These are phyloP conservation scores for Ophiothrix spiculata DNA, from an alignment of 35 echinoderm and acorn worm species.

Conservation along the genomic window DNA sequence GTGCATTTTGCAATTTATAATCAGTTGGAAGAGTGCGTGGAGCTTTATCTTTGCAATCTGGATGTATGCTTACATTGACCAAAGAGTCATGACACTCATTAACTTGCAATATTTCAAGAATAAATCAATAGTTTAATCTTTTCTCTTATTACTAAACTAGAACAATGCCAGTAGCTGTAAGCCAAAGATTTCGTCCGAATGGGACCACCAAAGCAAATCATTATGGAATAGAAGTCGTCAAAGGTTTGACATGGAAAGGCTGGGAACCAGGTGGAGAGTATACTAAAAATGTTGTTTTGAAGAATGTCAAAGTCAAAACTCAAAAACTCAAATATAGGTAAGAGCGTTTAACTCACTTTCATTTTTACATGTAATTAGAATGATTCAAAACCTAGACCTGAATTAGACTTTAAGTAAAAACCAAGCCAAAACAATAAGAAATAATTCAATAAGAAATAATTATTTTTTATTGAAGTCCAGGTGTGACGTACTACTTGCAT, in stretches of 20 bases:
- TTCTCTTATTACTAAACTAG: not conserved
- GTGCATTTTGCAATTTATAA: too few species aligned
- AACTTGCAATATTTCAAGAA: not conserved
- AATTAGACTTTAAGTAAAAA: too few species aligned
- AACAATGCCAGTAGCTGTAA: conserved; percentile 43
- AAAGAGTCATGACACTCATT: not conserved
- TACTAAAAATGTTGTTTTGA: conserved; percentile 89
- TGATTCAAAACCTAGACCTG: too few species aligned
- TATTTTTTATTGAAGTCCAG: too few species aligned
- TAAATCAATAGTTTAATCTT: not conserved
- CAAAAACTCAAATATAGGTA: conserved; percentile 97
- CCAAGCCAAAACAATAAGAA: too few species aligned
- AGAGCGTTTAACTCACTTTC: too few species aligned
- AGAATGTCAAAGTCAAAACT: conserved; percentile 95
- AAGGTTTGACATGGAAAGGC: conserved; percentile 86
- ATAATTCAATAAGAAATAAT: too few species aligned
- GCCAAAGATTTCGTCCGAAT: not conserved
- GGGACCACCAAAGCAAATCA: conserved; percentile 51
- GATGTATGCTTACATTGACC: not conserved
- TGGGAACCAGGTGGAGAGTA: conserved; percentile 99
- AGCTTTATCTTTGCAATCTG: not conserved
- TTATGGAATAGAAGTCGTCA: conserved; percentile 96
- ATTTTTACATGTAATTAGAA: too few species aligned
- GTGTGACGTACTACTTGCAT: too few species aligned
- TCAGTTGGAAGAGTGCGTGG: not conserved